Conservation (phyloP, 2,797 vertebrate genomes). For the Rhinogobio ventralis region DNA sequence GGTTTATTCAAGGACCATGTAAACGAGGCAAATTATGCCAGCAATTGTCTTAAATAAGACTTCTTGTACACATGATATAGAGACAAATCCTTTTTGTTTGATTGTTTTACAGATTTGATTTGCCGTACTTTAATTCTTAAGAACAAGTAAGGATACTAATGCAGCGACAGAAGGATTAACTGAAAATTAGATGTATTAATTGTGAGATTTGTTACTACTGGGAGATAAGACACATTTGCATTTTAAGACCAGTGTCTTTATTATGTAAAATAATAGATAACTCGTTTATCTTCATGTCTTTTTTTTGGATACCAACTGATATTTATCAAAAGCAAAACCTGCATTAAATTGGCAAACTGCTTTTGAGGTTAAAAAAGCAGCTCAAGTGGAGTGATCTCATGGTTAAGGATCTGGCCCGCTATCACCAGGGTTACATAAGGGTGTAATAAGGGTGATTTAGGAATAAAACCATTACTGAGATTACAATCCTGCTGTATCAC, state of each 20-base stretch:
- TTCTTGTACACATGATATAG: slow-evolving; percentile 23
- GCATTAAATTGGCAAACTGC: background rate
- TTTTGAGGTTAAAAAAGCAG: background rate
- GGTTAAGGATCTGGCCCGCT: background rate
- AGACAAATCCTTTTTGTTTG: background rate
- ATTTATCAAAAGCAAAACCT: background rate
- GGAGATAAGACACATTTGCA: background rate
- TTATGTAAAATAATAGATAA: background rate
- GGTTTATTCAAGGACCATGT: slow-evolving; percentile 45
- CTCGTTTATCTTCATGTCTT: background rate
- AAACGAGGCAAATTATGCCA: slow-evolving; percentile 45
- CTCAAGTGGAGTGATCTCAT: background rate
- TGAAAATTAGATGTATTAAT: slow-evolving; percentile 14
- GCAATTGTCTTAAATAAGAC: slow-evolving; percentile 34
- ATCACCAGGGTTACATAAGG: background rate
- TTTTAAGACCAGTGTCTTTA: slow-evolving; percentile 8
- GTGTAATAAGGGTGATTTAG: background rate
- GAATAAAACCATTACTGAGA: slow-evolving; percentile 19
- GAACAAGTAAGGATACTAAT: slow-evolving; percentile 3
- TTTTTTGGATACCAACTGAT: background rate
- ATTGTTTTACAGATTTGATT: background rate
- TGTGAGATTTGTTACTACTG: background rate
- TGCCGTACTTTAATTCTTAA: background rate
- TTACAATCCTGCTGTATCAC: slow-evolving; percentile 29
- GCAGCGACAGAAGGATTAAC: background rate